These are phyloP conservation scores for Aphaenogaster ashmeadi DNA, from an alignment of 1,140 invertebrate species.

Conservation along the genomic window DNA sequence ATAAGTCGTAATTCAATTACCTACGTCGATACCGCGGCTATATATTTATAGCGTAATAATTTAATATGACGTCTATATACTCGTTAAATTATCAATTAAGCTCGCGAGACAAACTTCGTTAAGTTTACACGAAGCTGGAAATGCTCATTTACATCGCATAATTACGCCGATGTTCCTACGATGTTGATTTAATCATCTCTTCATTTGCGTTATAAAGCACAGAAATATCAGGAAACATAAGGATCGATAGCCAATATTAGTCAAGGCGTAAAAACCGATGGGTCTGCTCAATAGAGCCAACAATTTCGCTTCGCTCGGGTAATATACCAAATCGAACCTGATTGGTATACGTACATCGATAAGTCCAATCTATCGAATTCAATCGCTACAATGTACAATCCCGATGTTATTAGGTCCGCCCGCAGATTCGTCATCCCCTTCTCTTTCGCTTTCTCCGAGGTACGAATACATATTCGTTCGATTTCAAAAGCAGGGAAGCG, in stretches of 20 bases:
- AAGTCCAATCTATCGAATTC: conserved; percentile 12
- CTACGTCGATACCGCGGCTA: conserved; percentile 27
- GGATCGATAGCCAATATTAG: neutral
- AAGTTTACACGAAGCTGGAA: neutral
- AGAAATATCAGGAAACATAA: neutral
- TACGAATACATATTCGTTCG: neutral
- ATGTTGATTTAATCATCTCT: conserved; percentile 6
- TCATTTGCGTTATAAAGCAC: neutral
- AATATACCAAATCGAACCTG: conserved; percentile 4
- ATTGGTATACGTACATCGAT: neutral
- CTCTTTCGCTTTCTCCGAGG: neutral
- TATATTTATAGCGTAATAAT: conserved; percentile 72
- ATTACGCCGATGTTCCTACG: neutral
- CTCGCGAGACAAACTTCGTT: conserved; percentile 15
- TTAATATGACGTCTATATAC: conserved; percentile 41
- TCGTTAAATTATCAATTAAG: conserved; percentile 72
- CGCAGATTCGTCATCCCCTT: neutral
- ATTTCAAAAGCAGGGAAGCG: neutral
- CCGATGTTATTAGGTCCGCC: neutral
- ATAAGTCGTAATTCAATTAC: conserved; percentile 73
- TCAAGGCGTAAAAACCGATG: conserved; percentile 56
- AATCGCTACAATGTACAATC: neutral
- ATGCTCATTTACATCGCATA: neutral
- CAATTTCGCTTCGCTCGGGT: neutral
- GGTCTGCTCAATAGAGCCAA: neutral